Evolutionary conservation across 2,113 vertebrate genomes (phyloP).

Genomic region (Willisornis vidua): DNA sequence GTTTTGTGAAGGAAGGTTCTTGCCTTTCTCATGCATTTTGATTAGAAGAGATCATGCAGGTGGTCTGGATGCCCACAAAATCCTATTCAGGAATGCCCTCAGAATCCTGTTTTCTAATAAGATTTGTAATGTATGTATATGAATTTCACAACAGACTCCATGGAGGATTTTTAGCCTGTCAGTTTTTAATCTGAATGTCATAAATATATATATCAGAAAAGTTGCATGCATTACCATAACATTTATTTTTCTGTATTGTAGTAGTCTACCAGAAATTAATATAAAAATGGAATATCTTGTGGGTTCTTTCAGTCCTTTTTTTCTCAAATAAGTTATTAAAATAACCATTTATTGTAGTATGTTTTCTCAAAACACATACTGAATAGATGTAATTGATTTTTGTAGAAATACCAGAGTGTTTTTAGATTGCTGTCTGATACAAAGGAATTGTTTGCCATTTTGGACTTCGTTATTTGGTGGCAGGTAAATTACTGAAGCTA

Average conservation of each 20-base stretch:
- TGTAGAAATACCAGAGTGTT: not conserved
- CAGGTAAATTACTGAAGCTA: not conserved
- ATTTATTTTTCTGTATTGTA: not conserved
- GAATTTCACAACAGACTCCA: not conserved
- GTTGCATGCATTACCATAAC: not conserved
- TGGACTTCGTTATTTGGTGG: not conserved
- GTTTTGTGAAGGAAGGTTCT: not conserved
- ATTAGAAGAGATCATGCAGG: not conserved
- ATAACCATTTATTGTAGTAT: not conserved
- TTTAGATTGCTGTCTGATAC: not conserved
- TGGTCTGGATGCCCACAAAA: not conserved
- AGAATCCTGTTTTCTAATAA: not conserved
- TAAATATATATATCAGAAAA: not conserved
- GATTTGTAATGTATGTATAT: not conserved
- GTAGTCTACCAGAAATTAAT: not conserved
- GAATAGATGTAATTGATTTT: not conserved
- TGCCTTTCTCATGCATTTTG: rapidly evolving
- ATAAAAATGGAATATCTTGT: not conserved
- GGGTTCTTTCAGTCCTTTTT: not conserved
- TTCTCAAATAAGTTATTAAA: not conserved
- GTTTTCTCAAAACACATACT: not conserved
- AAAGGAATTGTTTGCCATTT: not conserved
- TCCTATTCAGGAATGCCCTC: not conserved
- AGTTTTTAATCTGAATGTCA: not conserved
- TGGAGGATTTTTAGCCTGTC: not conserved